These are phyloP conservation scores for Cichladusa arquata DNA, from an alignment of 2,113 vertebrate species.

Conservation along the genomic window DNA sequence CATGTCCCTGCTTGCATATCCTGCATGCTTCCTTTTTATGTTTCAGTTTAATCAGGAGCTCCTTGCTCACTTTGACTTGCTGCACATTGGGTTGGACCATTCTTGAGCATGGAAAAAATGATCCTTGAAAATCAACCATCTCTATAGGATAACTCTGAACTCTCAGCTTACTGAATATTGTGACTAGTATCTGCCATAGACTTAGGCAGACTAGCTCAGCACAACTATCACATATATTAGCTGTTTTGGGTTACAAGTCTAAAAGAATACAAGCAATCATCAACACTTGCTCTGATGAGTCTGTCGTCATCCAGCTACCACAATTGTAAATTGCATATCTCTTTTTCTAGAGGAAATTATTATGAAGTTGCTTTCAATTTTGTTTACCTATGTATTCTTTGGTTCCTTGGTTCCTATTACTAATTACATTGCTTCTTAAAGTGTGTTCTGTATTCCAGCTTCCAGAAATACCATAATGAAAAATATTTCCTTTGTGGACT, in stretches of 20 bases:
- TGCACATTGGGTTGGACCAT: fast-evolving
- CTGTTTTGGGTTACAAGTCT: not conserved
- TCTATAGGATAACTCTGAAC: not conserved
- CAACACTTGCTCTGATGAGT: not conserved
- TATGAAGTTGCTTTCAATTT: not conserved
- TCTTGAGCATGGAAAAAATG: not conserved
- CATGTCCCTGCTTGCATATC: too few species aligned
- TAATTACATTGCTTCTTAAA: not conserved
- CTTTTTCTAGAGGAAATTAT: not conserved
- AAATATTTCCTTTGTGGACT: not conserved
- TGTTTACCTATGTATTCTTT: not conserved
- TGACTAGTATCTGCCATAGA: not conserved
- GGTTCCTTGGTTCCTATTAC: not conserved
- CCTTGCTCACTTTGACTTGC: not conserved
- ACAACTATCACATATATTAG: fast-evolving
- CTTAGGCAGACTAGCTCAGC: not conserved
- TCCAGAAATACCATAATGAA: not conserved
- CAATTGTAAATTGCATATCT: not conserved
- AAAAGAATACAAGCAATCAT: not conserved
- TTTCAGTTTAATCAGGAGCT: not conserved
- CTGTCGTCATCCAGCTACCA: not conserved
- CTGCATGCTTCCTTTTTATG: not conserved
- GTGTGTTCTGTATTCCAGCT: not conserved
- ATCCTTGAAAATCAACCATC: not conserved
- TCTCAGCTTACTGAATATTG: not conserved